Percentiles rank a stretch among this genome's conserved stretches.
Evolutionary conservation across 2,797 vertebrate genomes (phyloP).

Genomic region (Rallus crepitans): DNA sequence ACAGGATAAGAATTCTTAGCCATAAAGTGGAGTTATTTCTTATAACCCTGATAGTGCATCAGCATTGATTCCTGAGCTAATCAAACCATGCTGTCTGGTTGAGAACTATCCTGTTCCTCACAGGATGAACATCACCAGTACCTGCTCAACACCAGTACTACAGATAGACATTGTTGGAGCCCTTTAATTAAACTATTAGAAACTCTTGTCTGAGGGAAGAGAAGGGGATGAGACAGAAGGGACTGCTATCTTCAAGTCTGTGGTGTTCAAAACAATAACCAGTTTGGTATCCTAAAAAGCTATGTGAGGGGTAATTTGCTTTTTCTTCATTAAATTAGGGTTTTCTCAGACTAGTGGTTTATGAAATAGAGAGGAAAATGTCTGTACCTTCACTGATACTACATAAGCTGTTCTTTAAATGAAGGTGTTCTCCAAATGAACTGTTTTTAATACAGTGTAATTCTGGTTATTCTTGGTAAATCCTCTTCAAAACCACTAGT

Average conservation of each 20-base stretch:
- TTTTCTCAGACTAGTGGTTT: not conserved
- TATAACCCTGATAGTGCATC: not conserved
- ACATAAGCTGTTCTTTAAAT: not conserved
- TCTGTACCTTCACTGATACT: not conserved
- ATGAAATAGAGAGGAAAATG: not conserved
- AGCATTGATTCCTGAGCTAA: not conserved
- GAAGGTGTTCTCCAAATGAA: not conserved
- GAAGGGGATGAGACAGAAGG: not conserved
- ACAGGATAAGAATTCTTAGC: not conserved
- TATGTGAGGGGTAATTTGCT: not conserved
- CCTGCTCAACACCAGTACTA: not conserved
- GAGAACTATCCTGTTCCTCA: not conserved
- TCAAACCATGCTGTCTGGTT: not conserved
- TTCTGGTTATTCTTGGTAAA: not conserved
- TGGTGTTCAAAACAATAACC: not conserved
- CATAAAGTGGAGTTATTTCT: not conserved
- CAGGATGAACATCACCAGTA: not conserved
- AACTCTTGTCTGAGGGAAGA: not conserved
- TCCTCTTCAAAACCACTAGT: constrained; percentile 13
- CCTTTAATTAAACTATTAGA: not conserved
- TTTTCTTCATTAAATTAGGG: not conserved
- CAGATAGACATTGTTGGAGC: not conserved
- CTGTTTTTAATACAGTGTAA: not conserved
- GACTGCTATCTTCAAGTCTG: not conserved
- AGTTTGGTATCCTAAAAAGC: not conserved